phyloP scores from a whole-genome alignment of 2,113 vertebrate species.

The Colinus virginianus region DNA sequence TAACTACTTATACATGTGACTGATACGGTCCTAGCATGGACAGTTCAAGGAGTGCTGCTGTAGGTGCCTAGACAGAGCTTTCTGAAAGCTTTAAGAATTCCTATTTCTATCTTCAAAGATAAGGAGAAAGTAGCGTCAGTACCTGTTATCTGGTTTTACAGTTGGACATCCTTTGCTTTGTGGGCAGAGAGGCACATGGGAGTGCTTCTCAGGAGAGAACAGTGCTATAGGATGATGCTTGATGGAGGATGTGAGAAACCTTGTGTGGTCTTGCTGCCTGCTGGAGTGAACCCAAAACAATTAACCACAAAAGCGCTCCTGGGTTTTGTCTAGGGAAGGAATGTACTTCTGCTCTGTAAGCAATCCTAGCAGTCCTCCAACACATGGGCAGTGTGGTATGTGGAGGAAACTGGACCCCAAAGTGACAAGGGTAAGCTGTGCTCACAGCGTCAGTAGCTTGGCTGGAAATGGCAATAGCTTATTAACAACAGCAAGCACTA shows the following conservation, averaged over 20 bases:
- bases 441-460: background rate
- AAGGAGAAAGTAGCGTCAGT: background rate
- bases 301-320: slow-evolving; percentile 46
- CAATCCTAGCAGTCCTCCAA: slow-evolving; percentile 4
- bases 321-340: slow-evolving; percentile 24
- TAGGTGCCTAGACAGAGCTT: background rate
- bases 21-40: background rate
- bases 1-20: background rate
- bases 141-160: background rate
- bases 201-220: background rate
- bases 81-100: background rate
- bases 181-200: background rate
- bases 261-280: background rate
- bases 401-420: background rate
- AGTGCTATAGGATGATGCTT: background rate
- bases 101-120: background rate
- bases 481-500: background rate
- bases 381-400: background rate
- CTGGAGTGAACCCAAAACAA: slow-evolving; percentile 12
- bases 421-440: background rate
- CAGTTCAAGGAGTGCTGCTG: background rate
- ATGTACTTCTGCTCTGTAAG: background rate
- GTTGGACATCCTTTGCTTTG: background rate
- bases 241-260: background rate
- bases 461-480: background rate